Conservation (phyloP, 2,888 invertebrate species). For the Ichneumoninae sp. region DNA sequence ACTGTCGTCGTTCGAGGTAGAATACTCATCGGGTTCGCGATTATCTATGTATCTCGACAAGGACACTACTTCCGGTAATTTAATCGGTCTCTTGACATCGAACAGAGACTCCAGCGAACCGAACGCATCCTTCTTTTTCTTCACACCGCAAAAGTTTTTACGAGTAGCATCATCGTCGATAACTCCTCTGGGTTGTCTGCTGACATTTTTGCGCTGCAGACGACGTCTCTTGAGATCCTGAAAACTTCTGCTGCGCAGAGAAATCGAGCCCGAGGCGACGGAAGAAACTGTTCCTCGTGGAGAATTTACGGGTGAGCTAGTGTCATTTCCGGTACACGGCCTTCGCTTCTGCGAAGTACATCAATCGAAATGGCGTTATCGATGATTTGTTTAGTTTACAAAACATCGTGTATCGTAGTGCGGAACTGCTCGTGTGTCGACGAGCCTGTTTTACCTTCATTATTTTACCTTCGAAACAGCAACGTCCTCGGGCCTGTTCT, state of each 20-base stretch:
- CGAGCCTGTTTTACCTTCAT: slow-evolving; percentile 78
- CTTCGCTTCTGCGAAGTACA: slow-evolving; percentile 74
- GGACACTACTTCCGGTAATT: slow-evolving; percentile 71
- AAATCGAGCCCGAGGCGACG: slow-evolving; percentile 64
- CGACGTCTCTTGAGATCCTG: slow-evolving; percentile 72
- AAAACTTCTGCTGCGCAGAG: slow-evolving; percentile 71
- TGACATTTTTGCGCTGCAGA: slow-evolving; percentile 62
- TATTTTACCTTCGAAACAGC: slow-evolving; percentile 80
- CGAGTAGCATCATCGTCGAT: slow-evolving; percentile 51
- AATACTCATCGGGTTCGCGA: slow-evolving; percentile 36
- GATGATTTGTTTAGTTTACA: neutral
- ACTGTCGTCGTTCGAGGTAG: slow-evolving; percentile 59
- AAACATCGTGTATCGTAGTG: neutral
- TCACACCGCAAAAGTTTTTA: slow-evolving; percentile 35
- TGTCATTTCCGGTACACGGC: slow-evolving; percentile 71
- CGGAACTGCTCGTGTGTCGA: slow-evolving; percentile 44
- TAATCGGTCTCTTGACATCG: slow-evolving; percentile 75
- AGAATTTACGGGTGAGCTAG: slow-evolving; percentile 70
- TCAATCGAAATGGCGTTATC: neutral
- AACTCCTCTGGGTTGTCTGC: slow-evolving; percentile 31
- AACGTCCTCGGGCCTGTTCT: slow-evolving; percentile 63
- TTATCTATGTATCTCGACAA: slow-evolving; percentile 17
- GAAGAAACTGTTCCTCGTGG: slow-evolving; percentile 55
- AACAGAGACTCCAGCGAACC: slow-evolving; percentile 79
- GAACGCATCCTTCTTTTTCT: slow-evolving; percentile 70